phyloP scores from a whole-genome alignment of 2,113 vertebrate species.

The Felis catus region DNA sequence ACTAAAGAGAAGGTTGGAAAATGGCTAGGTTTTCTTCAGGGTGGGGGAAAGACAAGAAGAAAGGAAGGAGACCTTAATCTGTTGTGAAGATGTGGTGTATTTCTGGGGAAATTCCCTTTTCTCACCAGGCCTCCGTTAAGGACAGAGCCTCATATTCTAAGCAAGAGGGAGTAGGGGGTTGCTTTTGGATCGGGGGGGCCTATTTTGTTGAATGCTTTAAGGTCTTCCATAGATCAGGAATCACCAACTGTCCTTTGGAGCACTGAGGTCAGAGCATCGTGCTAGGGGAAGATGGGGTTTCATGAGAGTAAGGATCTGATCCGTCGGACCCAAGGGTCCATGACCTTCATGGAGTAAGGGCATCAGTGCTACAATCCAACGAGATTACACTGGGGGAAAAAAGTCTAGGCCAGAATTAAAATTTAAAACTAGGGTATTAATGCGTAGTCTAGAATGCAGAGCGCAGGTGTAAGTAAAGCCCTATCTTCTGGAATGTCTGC shows the following conservation, averaged over 20 bases:
- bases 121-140: not conserved
- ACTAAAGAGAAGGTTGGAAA: not conserved
- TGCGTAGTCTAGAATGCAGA: not conserved
- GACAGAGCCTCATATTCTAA: not conserved
- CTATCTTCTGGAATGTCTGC: not conserved
- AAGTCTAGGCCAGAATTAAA: not conserved
- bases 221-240: not conserved
- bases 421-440: not conserved
- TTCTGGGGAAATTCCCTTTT: not conserved
- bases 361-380: accelerated
- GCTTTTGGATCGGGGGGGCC: not conserved
- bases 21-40: not conserved
- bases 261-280: accelerated
- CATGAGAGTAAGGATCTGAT: not conserved
- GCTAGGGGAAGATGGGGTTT: not conserved
- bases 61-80: not conserved
- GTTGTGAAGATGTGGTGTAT: not conserved
- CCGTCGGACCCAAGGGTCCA: not conserved
- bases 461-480: too few relatives aligned
- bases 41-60: not conserved
- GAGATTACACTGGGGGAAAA: too few relatives aligned
- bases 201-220: not conserved
- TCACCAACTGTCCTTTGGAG: not conserved
- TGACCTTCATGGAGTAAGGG: not conserved
- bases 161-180: not conserved